Evolutionary conservation across 2,888 invertebrate species (phyloP).

Genomic region (Oxycera nigricornis): DNA sequence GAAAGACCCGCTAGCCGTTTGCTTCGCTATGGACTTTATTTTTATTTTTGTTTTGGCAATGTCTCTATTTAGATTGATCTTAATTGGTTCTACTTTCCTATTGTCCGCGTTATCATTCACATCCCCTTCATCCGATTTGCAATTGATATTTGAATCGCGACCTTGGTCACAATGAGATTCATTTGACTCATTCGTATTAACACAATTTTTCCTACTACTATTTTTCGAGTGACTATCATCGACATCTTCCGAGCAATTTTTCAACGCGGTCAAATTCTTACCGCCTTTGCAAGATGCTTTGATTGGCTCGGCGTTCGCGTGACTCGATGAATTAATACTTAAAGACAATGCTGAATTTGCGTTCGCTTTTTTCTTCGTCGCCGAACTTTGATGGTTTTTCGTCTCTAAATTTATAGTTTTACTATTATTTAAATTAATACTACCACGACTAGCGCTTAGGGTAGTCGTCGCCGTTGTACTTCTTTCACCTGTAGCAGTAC

Average conservation of each 20-base stretch:
- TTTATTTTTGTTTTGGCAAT: conserved; percentile 53
- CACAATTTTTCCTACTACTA: conserved; percentile 40
- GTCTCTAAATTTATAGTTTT: conserved; percentile 43
- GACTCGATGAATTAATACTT: conserved; percentile 35
- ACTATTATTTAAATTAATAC: conserved; percentile 45
- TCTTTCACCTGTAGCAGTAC: conserved; percentile 41
- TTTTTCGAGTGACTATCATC: background rate
- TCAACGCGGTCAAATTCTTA: conserved; percentile 25
- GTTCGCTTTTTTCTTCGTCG: conserved; percentile 37
- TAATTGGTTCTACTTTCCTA: conserved; percentile 61
- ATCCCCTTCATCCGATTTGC: conserved; percentile 32
- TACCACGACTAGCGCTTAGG: conserved; percentile 41
- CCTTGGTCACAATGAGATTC: conserved; percentile 38
- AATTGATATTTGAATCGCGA: conserved; percentile 7
- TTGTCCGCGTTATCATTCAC: conserved; percentile 38
- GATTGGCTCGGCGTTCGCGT: background rate
- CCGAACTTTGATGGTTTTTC: conserved; percentile 43
- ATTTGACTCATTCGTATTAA: conserved; percentile 48
- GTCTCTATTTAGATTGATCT: conserved; percentile 58
- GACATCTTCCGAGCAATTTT: conserved; percentile 14
- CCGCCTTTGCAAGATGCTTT: conserved; percentile 4
- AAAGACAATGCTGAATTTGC: conserved; percentile 18
- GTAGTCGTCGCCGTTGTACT: conserved; percentile 51
- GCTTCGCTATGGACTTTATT: conserved; percentile 56
- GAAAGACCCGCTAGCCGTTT: background rate